Evolutionary conservation across 2,797 vertebrate species (phyloP).

Genomic region (Poeciliopsis paucimaculata): DNA sequence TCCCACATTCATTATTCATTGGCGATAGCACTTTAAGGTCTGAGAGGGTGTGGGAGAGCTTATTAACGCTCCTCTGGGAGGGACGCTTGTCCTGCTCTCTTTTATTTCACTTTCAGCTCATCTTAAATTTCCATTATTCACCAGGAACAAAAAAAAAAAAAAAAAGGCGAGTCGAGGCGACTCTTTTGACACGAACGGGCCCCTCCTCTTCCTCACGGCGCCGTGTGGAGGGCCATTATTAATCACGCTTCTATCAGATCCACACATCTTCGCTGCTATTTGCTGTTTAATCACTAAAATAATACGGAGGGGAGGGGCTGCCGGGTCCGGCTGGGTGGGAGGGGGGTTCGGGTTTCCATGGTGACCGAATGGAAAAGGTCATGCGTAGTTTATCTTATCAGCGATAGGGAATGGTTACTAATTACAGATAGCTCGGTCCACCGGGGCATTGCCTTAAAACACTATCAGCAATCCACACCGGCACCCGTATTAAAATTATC

Average conservation of each 20-base stretch:
- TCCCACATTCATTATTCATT: slow-evolving; percentile 77
- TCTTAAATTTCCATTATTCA: slow-evolving; percentile 85
- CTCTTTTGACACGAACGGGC: slow-evolving; percentile 67
- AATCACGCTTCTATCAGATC: slow-evolving; percentile 81
- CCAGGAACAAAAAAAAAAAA: slow-evolving; percentile 37
- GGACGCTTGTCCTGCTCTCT: slow-evolving; percentile 74
- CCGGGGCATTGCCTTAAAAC: slow-evolving; percentile 80
- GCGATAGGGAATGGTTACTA: slow-evolving; percentile 88
- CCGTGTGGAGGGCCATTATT: slow-evolving; percentile 81
- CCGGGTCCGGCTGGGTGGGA: slow-evolving; percentile 39
- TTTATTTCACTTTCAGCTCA: slow-evolving; percentile 73
- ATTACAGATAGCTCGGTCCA: slow-evolving; percentile 87
- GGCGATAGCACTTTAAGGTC: slow-evolving; percentile 54
- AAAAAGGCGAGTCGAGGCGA: slow-evolving; percentile 73
- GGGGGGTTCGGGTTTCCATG: slow-evolving; percentile 81
- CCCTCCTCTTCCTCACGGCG: slow-evolving; percentile 52
- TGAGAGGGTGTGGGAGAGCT: slow-evolving; percentile 50
- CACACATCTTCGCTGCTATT: slow-evolving; percentile 82
- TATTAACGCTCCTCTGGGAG: slow-evolving; percentile 60
- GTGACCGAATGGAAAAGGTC: slow-evolving; percentile 83
- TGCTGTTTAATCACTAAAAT: slow-evolving; percentile 89
- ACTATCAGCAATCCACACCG: slow-evolving; percentile 84
- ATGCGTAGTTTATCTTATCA: slow-evolving; percentile 87
- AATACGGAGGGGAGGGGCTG: slow-evolving; percentile 74
- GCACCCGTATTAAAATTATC: slow-evolving; percentile 85